Conservation (phyloP, 2,797 vertebrate genomes). For the Xenopus petersii region DNA sequence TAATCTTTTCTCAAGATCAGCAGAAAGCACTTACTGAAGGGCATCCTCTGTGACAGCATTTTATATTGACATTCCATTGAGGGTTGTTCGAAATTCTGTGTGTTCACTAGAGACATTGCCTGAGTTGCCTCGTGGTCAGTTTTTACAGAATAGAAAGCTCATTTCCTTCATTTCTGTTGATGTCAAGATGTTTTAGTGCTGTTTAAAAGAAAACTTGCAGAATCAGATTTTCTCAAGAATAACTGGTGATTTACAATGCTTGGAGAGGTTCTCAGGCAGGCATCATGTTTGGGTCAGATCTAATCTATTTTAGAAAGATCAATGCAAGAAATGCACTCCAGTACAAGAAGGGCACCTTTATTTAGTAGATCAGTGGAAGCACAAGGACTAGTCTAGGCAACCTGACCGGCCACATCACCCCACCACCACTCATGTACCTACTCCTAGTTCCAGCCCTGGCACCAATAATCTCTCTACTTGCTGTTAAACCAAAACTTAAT, state of each 20-base stretch:
- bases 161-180: neutral
- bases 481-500: too few relatives aligned
- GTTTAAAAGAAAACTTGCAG: neutral
- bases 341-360: too few relatives aligned
- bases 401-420: too few relatives aligned
- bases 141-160: neutral
- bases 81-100: constrained; percentile 13
- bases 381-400: too few relatives aligned
- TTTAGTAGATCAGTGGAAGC: too few relatives aligned
- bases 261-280: neutral
- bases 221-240: neutral
- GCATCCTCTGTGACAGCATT: constrained; percentile 18
- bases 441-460: too few relatives aligned
- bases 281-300: neutral
- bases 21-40: constrained; percentile 21
- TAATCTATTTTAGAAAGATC: neutral
- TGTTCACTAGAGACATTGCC: neutral
- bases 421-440: too few relatives aligned
- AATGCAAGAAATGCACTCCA: too few relatives aligned
- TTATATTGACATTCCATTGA: constrained; percentile 14
- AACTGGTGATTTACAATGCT: neutral
- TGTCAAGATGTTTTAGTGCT: neutral
- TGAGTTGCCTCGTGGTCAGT: constrained; percentile 20
- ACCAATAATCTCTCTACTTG: too few relatives aligned
- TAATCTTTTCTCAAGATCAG: constrained; percentile 27